Evolutionary conservation across 2,113 vertebrate genomes (phyloP).

Genomic region (Epinephelus fuscoguttatus): DNA sequence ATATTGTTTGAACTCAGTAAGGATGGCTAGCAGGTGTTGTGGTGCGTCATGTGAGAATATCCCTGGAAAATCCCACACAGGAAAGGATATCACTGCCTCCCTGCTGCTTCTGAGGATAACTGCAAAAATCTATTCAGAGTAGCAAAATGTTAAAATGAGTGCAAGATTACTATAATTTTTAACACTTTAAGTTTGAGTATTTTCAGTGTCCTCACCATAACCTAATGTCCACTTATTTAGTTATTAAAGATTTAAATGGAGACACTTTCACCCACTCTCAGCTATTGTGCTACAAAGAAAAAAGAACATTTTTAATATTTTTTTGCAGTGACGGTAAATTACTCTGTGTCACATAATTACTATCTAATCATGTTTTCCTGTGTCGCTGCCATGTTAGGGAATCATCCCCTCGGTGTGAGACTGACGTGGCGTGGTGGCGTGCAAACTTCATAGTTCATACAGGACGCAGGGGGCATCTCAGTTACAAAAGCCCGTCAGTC

Average conservation of each 20-base stretch:
- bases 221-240: background rate
- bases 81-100: background rate
- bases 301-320: background rate
- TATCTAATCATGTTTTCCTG: background rate
- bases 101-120: background rate
- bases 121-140: background rate
- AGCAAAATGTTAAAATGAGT: background rate
- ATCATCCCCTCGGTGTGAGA: constrained; percentile 11
- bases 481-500: constrained; percentile 6
- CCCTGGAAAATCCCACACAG: background rate
- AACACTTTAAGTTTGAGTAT: background rate
- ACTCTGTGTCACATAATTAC: background rate
- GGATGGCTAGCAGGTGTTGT: constrained; percentile 25
- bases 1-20: constrained; percentile 11
- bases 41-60: constrained; percentile 28
- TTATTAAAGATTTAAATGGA: background rate
- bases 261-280: background rate
- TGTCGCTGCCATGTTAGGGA: background rate
- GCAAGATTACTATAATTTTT: background rate
- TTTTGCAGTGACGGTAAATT: background rate
- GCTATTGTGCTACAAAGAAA: background rate
- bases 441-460: constrained; percentile 41
- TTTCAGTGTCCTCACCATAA: background rate
- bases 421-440: constrained; percentile 25
- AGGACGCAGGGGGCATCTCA: constrained; percentile 27